phyloP scores from a whole-genome alignment of 2,113 vertebrate genomes.

The Baryphthengus martii region DNA sequence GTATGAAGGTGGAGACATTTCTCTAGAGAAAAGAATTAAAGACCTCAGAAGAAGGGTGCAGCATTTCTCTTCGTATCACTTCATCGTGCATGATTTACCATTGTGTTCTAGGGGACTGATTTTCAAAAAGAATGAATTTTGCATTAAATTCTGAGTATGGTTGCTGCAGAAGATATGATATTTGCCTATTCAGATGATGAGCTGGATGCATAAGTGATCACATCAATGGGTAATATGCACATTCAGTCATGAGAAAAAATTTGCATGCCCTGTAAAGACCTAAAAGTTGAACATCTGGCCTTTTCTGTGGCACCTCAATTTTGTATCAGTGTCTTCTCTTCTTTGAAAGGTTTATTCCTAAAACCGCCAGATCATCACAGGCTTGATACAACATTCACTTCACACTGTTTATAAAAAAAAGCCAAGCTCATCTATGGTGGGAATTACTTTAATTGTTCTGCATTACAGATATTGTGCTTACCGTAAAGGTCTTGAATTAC shows the following conservation, averaged over 20 bases:
- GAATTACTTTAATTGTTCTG: background rate
- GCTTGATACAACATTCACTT: conserved; percentile 14
- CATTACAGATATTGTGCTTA: background rate
- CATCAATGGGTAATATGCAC: conserved; percentile 60
- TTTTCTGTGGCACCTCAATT: conserved; percentile 57
- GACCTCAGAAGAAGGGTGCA: conserved; percentile 42
- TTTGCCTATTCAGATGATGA: conserved; percentile 66
- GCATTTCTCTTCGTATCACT: conserved; percentile 28
- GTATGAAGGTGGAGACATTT: conserved; percentile 44
- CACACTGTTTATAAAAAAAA: background rate
- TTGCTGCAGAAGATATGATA: conserved; percentile 52
- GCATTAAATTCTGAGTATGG: conserved; percentile 53
- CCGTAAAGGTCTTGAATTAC: background rate
- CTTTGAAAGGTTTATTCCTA: conserved; percentile 25
- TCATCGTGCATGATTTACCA: conserved; percentile 54
- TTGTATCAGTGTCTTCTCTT: conserved; percentile 30
- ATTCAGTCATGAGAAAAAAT: conserved; percentile 57
- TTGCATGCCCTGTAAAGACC: conserved; percentile 65
- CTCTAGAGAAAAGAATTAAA: conserved; percentile 56
- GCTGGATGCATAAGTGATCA: conserved; percentile 64
- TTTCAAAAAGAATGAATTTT: conserved; percentile 67
- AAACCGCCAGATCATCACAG: conserved; percentile 22
- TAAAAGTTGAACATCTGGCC: conserved; percentile 65
- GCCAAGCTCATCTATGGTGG: background rate
- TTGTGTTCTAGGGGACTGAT: conserved; percentile 57